Evolutionary conservation across 2,113 vertebrate genomes (phyloP).

Genomic region (Oncorhynchus kisutch): DNA sequence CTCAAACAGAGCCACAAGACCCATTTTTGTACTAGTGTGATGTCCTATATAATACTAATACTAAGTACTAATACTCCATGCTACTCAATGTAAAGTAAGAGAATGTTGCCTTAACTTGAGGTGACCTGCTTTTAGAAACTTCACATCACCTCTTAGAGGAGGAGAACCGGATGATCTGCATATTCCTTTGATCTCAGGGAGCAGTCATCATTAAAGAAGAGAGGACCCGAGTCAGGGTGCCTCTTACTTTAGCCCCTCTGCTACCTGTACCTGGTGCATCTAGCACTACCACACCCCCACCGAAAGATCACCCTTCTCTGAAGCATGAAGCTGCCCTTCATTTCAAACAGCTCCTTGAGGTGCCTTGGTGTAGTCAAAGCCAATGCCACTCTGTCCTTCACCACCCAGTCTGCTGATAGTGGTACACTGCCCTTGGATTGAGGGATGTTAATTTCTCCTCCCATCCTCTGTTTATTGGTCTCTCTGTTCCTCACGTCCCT

Average conservation of each 20-base stretch:
- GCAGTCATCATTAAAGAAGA: slow-evolving; percentile 54
- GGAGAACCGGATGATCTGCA: slow-evolving; percentile 52
- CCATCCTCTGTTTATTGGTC: slow-evolving; percentile 60
- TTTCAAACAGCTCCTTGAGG: slow-evolving; percentile 43
- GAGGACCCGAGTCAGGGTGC: not conserved
- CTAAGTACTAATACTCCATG: slow-evolving; percentile 3
- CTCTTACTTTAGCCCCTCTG: not conserved
- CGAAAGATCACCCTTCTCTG: not conserved
- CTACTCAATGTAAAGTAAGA: slow-evolving; percentile 25
- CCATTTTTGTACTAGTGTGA: too few species aligned
- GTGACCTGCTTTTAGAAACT: slow-evolving; percentile 55
- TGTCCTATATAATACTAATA: too few species aligned
- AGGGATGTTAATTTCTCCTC: not conserved
- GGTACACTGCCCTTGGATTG: slow-evolving; percentile 50
- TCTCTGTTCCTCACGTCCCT: slow-evolving; percentile 61
- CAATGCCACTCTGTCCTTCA: slow-evolving; percentile 48
- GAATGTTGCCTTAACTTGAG: slow-evolving; percentile 8
- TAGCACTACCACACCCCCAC: too few species aligned
- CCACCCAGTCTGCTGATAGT: slow-evolving; percentile 27
- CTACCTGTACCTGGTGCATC: slow-evolving; percentile 15
- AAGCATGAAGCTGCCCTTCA: slow-evolving; percentile 4
- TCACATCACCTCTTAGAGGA: slow-evolving; percentile 37
- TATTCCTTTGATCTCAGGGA: slow-evolving; percentile 59
- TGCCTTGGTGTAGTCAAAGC: slow-evolving; percentile 30
- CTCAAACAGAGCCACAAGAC: too few species aligned